Conservation (phyloP, 1,140 invertebrate genomes). For the Cardiocondyla obscurior region DNA sequence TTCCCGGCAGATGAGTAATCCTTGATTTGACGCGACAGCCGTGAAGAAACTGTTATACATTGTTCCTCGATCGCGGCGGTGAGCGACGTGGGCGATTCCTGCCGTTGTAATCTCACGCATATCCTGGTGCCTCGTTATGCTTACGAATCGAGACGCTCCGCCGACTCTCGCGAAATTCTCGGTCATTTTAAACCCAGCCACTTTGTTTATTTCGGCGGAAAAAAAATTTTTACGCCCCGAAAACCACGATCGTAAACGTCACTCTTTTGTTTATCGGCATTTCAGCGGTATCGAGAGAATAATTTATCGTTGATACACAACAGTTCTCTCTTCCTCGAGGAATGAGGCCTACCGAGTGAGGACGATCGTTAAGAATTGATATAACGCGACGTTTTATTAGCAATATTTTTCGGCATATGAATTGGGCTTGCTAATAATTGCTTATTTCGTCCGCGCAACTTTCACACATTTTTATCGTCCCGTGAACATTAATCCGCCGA, state of each 20-base stretch:
- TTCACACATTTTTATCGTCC: conserved; percentile 57
- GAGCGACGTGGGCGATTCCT: conserved; percentile 75
- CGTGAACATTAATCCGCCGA: background rate
- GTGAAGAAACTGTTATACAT: conserved; percentile 82
- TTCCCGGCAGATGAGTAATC: conserved; percentile 78
- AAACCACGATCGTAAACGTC: conserved; percentile 44
- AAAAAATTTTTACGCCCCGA: conserved; percentile 27
- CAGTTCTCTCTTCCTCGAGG: background rate
- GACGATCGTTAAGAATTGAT: conserved; percentile 57
- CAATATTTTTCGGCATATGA: conserved; percentile 59
- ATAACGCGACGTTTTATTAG: conserved; percentile 59
- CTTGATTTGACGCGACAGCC: conserved; percentile 79
- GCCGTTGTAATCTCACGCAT: conserved; percentile 67
- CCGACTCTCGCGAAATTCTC: conserved; percentile 45
- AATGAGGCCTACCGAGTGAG: background rate
- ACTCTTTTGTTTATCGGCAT: conserved; percentile 12
- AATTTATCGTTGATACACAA: conserved; percentile 49
- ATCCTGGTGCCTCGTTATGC: conserved; percentile 69
- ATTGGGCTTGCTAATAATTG: conserved; percentile 62
- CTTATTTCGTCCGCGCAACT: conserved; percentile 44
- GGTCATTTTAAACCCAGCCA: background rate
- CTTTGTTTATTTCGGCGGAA: conserved; percentile 20
- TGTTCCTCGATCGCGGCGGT: conserved; percentile 77
- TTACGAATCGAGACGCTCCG: background rate
- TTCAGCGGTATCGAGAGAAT: background rate